Conservation (phyloP, 2,113 vertebrate genomes). For the Tachysurus vachellii region DNA sequence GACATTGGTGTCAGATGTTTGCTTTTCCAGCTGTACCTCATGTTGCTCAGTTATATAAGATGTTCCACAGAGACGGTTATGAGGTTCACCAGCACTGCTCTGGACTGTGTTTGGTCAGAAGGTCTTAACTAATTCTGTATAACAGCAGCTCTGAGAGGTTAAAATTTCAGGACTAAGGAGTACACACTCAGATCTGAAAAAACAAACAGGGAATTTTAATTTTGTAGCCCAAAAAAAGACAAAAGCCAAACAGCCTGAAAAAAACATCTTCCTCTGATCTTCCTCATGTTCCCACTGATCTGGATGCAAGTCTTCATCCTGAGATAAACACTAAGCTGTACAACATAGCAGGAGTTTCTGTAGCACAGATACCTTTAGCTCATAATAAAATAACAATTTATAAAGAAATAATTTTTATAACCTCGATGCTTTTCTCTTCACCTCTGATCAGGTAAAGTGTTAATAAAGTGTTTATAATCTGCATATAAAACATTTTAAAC, state of each 20-base stretch:
- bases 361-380: not conserved
- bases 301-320: not conserved
- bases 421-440: not conserved
- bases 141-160: not conserved
- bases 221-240: no score
- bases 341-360: no score
- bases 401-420: not conserved
- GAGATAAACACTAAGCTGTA: not conserved
- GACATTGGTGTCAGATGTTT: not conserved
- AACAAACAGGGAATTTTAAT: no score
- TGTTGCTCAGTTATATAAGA: not conserved
- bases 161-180: not conserved
- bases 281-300: no score
- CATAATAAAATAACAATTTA: not conserved
- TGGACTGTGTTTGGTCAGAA: not conserved
- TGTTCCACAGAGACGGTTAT: not conserved
- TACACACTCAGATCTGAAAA: not conserved
- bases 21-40: constrained; percentile 26
- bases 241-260: no score
- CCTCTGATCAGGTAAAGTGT: not conserved
- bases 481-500: not conserved
- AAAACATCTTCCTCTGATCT: no score
- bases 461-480: not conserved
- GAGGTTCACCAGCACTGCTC: not conserved
- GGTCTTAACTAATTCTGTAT: not conserved